Percentiles rank a stretch among this genome's conserved stretches.
phyloP scores from a whole-genome alignment of 2,888 invertebrate species.

The Chorisops tibialis region DNA sequence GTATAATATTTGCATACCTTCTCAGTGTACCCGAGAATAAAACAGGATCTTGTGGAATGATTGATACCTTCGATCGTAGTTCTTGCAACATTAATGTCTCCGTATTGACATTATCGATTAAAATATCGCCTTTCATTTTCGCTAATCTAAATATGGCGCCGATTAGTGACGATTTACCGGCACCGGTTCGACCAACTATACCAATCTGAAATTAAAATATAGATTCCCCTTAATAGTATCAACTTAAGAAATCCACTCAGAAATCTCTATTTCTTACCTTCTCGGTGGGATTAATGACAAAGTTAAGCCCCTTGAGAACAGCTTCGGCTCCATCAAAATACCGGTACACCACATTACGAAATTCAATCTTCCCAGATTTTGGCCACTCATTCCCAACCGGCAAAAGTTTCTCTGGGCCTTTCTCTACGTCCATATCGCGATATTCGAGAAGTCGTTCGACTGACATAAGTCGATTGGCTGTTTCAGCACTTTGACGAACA shows the following conservation, averaged over 20 bases:
- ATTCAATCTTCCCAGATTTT: constrained; percentile 53
- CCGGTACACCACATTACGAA: constrained; percentile 57
- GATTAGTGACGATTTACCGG: constrained; percentile 71
- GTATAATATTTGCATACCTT: constrained; percentile 36
- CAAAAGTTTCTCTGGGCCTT: constrained; percentile 44
- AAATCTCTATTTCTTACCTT: constrained; percentile 49
- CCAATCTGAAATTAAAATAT: constrained; percentile 51
- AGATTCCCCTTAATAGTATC: background rate
- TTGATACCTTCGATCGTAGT: constrained; percentile 60
- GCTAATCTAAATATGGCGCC: constrained; percentile 59
- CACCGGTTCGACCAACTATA: constrained; percentile 64
- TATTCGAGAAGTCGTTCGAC: constrained; percentile 76
- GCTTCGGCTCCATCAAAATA: constrained; percentile 79
- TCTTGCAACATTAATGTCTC: constrained; percentile 58
- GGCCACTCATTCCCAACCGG: constrained; percentile 53
- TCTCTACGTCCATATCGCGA: constrained; percentile 44
- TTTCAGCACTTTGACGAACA: constrained; percentile 70
- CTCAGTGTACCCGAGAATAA: constrained; percentile 56
- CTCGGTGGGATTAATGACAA: constrained; percentile 54
- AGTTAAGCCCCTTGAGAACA: constrained; percentile 68
- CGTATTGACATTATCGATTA: constrained; percentile 65
- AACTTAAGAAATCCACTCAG: background rate
- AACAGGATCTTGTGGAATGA: constrained; percentile 59
- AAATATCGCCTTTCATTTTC: constrained; percentile 62
- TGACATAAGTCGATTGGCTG: constrained; percentile 63